Evolutionary conservation across 2,888 invertebrate genomes (phyloP), one percentile per base, ranked within the genome.

Genomic region (Gasteruption jaculator): DNA sequence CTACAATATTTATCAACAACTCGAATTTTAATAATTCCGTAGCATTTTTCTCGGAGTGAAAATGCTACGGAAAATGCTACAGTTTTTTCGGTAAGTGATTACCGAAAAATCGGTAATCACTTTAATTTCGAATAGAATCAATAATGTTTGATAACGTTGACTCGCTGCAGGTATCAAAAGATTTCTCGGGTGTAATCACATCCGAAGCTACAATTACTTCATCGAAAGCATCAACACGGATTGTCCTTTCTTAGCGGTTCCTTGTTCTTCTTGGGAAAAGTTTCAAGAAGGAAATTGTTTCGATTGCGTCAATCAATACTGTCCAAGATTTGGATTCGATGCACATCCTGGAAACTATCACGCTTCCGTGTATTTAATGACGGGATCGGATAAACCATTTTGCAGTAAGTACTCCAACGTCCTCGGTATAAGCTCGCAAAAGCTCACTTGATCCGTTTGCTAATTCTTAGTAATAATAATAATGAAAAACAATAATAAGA

Each of bases 111-210:
- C n/a, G n/a, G n/a, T n/a, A n/a, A n/a, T n/a, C n/a, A n/a, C n/a
- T n/a, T n/a, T n/a, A n/a, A 27, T 27, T 27, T 14, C 14, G 19
- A 18, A 15, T 12, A n/a, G n/a, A 14, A 32, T 32, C 7, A 2
- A 24, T 1, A 22, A 4, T 29, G 19, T 24, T 30, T 19, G 11
- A 30, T 20, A 4, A 11, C 2, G 11, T 12, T 8, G 21, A 35
- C 39, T 55, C 49, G 47, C 67, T 57, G 24, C 54, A 78, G 82
- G 81, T 3, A 73, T 86, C 4, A 78, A 81, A 41, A 77, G 81
- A 51, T 83, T 80, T 59, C 74, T 94, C 12, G 85, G 89, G 18
- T 95, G 94, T 68, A 88, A 91, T 70, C 94, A 95, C 65, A 79
- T 91, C 43, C 74, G 93, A 36, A 87, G 91, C 48, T 82, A 89